Evolutionary conservation across 2,797 vertebrate species (phyloP), one percentile per base, ranked within the genome.

Genomic region (Sebastes iracundus): DNA sequence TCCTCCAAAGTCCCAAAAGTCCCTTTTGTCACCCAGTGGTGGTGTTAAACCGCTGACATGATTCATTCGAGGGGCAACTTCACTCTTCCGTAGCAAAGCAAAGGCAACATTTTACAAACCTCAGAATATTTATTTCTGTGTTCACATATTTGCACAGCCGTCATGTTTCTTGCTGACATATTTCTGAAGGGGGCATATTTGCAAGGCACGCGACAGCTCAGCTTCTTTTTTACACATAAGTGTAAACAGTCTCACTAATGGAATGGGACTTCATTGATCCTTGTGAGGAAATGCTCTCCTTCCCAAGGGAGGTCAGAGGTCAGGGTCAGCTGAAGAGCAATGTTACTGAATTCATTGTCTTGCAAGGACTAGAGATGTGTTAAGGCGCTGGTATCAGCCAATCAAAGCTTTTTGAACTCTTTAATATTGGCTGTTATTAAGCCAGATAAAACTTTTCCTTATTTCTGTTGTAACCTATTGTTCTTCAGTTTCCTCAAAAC

Each of bases 181-280:
- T 77, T 22, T 69, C 11, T 55, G 56, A 52, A 16, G 3, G 12
- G 0, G 58, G 12, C 27, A n/a, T 23, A 5, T 67, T 46, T 13
- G 13, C 35, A 11, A 28, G 2, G 25, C 25, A 23, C 4, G 2
- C 5, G 4, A 56, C 23, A 52, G 59, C 83, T 83, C 60, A 27
- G 79, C 58, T 77, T 72, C 25, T 74, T 72, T 72, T 63, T 56
- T 27, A 59, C 35, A 75, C 67, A 22, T 11, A 72, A 69, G 32
- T n/a, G 42, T 38, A 8, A 72, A 69, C 62, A 16, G 30, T 52
- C n/a, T 46, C 4, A 27, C 53, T 67, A 77, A 82, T 82, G 78
- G 35, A 81, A 74, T 52, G 27, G 71, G n/a, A 22, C 28, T 6
- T 56, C 53, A 88, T 77, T 74, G 77, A 86, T 87, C 38, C 23